Evolutionary conservation across 2,797 vertebrate genomes (phyloP).

Genomic region (Alcedo quadribrachys): DNA sequence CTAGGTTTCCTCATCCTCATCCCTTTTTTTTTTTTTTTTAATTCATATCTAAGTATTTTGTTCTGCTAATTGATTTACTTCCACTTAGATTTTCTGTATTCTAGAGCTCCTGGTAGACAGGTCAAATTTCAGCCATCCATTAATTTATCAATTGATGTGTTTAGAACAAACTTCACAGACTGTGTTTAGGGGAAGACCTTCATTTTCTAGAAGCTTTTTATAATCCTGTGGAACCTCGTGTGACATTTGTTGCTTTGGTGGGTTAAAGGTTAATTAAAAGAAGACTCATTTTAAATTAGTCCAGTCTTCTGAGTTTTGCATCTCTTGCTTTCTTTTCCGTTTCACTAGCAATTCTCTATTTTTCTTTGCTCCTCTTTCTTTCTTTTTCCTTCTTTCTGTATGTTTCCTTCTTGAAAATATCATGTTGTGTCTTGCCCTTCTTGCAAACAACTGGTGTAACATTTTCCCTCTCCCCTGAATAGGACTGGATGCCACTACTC

Average conservation of each 20-base stretch:
- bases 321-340: conserved; percentile 58
- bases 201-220: conserved; percentile 39
- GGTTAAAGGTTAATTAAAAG: conserved; percentile 59
- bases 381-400: not conserved
- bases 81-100: not conserved
- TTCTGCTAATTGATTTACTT: conserved; percentile 18
- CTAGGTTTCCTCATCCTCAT: conserved; percentile 32
- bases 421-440: conserved; percentile 33
- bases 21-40: conserved; percentile 5
- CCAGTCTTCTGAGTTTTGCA: conserved; percentile 53
- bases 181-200: conserved; percentile 26
- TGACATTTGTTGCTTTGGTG: conserved; percentile 62
- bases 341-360: conserved; percentile 56
- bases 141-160: conserved; percentile 13
- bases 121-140: conserved; percentile 25
- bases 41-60: not conserved
- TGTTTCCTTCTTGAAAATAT: conserved; percentile 46
- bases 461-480: conserved; percentile 76
- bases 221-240: conserved; percentile 11
- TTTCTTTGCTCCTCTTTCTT: conserved; percentile 41
- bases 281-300: conserved; percentile 29
- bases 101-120: conserved; percentile 31
- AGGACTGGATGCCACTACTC: conserved; percentile 88
- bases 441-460: conserved; percentile 40
- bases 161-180: conserved; percentile 1